These are phyloP conservation scores for Hafferia zeledoni DNA, from an alignment of 2,797 vertebrate genomes.

Conservation along the genomic window DNA sequence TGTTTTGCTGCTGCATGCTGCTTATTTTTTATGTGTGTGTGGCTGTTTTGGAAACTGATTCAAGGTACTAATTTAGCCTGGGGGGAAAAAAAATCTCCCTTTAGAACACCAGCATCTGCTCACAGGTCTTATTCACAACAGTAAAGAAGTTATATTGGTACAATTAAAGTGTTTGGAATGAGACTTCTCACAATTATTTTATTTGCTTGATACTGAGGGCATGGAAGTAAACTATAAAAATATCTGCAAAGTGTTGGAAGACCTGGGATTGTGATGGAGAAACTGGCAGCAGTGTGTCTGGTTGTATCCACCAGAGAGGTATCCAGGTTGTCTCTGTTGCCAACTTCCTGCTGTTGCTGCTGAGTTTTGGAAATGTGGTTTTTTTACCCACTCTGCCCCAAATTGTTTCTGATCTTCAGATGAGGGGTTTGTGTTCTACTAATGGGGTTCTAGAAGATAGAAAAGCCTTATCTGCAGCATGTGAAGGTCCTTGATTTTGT, in stretches of 20 bases:
- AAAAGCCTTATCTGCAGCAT: accelerated
- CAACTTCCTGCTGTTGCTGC: neutral
- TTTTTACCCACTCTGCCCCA: neutral
- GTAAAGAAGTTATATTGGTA: neutral
- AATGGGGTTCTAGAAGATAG: neutral
- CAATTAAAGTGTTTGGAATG: neutral
- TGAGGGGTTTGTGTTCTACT: neutral
- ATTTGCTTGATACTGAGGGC: neutral
- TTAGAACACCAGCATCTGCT: conserved; percentile 19
- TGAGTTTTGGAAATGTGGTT: neutral
- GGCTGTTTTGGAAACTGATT: neutral
- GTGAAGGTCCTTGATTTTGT: neutral
- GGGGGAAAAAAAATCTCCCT: neutral
- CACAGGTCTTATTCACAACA: neutral
- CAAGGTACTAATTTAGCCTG: neutral
- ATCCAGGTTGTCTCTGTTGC: neutral
- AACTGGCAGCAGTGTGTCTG: neutral
- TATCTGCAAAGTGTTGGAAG: neutral
- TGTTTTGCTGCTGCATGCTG: neutral
- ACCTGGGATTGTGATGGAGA: neutral
- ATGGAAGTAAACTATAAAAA: neutral
- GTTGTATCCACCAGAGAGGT: neutral
- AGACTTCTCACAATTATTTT: neutral
- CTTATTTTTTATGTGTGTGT: neutral
- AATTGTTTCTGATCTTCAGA: neutral